phyloP scores from a whole-genome alignment of 1,140 invertebrate genomes.

The Pseudomyrmex pallidus region DNA sequence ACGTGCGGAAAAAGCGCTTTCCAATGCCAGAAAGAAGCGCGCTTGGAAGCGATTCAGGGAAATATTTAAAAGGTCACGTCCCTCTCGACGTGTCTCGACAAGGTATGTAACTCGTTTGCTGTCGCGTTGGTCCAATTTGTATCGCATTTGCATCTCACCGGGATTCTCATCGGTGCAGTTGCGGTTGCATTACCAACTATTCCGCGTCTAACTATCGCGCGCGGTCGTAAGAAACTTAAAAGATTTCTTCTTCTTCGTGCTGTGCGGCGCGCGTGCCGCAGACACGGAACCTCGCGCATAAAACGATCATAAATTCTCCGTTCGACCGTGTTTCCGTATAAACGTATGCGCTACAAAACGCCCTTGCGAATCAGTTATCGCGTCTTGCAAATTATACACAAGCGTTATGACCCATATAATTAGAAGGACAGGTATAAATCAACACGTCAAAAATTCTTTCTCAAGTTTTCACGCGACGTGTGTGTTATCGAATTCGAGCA shows the following conservation, averaged over 20 bases:
- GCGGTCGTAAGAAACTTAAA: background rate
- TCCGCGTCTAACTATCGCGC: background rate
- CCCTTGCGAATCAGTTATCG: slow-evolving; percentile 18
- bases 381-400: slow-evolving; percentile 11
- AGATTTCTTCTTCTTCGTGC: slow-evolving; percentile 20
- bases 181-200: slow-evolving; percentile 3
- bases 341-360: slow-evolving; percentile 17
- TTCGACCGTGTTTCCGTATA: background rate
- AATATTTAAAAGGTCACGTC: slow-evolving; percentile 42
- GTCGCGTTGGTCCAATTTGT: slow-evolving; percentile 17
- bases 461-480: background rate
- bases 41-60: slow-evolving; percentile 67
- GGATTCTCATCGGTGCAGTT: background rate
- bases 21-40: slow-evolving; percentile 54
- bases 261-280: background rate
- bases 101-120: background rate
- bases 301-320: slow-evolving; percentile 18
- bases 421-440: slow-evolving; percentile 20
- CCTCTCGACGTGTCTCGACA: background rate
- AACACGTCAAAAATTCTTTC: slow-evolving; percentile 4
- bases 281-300: background rate
- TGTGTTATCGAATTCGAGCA: background rate
- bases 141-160: slow-evolving; percentile 38
- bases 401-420: slow-evolving; percentile 12
- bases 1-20: slow-evolving; percentile 31